Evolutionary conservation across 1,140 invertebrate species (phyloP).

Genomic region (Uloborus diversus): DNA sequence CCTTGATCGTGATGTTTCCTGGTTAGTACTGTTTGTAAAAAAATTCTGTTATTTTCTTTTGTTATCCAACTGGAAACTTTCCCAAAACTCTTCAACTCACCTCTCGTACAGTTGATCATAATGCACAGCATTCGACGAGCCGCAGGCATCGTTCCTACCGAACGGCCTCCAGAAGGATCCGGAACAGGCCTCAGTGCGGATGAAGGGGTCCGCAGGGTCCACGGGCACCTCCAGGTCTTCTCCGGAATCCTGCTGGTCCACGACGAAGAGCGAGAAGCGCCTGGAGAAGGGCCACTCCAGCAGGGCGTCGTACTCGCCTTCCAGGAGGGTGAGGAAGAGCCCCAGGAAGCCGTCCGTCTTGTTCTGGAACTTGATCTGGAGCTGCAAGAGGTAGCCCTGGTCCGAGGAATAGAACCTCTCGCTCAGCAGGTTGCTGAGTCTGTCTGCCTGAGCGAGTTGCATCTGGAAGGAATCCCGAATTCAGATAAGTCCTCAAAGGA

Average conservation of each 20-base stretch:
- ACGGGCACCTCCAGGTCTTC: conserved; percentile 11
- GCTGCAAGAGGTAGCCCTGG: conserved; percentile 58
- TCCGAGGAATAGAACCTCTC: conserved; percentile 58
- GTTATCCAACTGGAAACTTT: too few species aligned
- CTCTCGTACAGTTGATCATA: conserved; percentile 43
- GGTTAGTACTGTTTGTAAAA: too few species aligned
- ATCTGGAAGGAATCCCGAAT: not conserved
- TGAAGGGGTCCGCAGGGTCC: conserved; percentile 20
- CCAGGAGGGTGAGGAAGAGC: conserved; percentile 55
- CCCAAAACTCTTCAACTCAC: too few species aligned
- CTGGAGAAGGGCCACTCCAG: conserved; percentile 57
- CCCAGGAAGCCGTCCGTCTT: conserved; percentile 21
- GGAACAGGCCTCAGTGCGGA: conserved; percentile 12
- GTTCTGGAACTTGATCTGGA: conserved; percentile 55
- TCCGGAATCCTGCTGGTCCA: conserved; percentile 5
- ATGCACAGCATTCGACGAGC: conserved; percentile 5
- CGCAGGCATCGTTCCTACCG: conserved; percentile 43
- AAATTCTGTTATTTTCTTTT: too few species aligned
- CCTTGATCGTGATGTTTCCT: too few species aligned
- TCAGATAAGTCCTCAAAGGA: not conserved
- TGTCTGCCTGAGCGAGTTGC: conserved; percentile 10
- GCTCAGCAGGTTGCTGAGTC: conserved; percentile 30
- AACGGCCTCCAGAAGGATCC: conserved; percentile 50
- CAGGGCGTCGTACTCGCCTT: conserved; percentile 53
- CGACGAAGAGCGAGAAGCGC: conserved; percentile 43